Percentiles rank a stretch among this genome's conserved stretches.
phyloP scores from a whole-genome alignment of 2,113 vertebrate species.

The Myotis yumanensis region DNA sequence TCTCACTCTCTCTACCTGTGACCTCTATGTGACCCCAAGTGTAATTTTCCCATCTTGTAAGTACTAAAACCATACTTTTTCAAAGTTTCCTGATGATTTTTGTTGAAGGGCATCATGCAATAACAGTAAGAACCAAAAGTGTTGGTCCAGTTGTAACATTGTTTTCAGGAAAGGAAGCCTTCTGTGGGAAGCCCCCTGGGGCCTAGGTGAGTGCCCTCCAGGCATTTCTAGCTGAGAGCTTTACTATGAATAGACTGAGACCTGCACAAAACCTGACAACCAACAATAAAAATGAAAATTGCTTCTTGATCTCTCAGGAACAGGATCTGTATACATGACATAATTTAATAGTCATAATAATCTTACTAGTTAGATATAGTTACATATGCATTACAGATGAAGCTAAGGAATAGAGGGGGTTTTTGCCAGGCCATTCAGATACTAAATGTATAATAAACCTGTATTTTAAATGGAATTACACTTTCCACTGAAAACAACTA shows the following conservation, averaged over 20 bases:
- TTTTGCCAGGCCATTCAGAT: not conserved
- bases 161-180: not conserved
- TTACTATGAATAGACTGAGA: not conserved
- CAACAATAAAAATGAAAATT: not conserved
- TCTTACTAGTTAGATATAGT: not conserved
- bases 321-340: not conserved
- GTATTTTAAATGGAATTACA: slow-evolving; percentile 14
- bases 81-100: not conserved
- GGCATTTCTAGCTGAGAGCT: too few relatives aligned
- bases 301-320: not conserved
- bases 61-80: not conserved
- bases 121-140: not conserved
- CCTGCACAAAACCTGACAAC: not conserved
- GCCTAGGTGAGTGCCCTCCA: not conserved
- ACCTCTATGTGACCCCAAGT: not conserved
- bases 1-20: not conserved
- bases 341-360: not conserved
- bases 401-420: not conserved
- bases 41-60: not conserved
- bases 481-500: not conserved
- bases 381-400: not conserved
- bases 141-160: not conserved
- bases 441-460: not conserved
- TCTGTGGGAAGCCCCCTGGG: too few relatives aligned
- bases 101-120: not conserved